Base-by-base conservation (phyloP, 2,888 invertebrate species). In the Chorisops tibialis region DNA sequence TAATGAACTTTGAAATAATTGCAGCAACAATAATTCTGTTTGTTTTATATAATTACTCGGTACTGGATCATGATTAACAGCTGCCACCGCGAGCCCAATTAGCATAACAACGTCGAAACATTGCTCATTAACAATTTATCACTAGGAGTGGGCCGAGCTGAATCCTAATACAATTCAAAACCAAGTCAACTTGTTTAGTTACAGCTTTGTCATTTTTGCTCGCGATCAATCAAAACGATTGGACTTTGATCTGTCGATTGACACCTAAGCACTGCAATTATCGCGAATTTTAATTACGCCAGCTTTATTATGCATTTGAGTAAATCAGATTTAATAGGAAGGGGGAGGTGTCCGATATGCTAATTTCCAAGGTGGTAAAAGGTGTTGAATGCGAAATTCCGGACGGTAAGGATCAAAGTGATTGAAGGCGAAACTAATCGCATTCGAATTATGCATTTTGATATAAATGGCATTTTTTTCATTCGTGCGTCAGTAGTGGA, bases 71-170 rank as follows among this genome's bases (percentile, higher is more conserved):
- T 16, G 45, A 56, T 43, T 30, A 56, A 56, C n/a, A n/a, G n/a
- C n/a, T 56, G 45, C 45, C 56, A 56, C 56, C 56, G 12, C 14
- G 45, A 43, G 22, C 43, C 56, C 56, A 56, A 56, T 56, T 56
- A 56, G 56, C 56, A 56, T 56, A 39, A 56, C 56, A 56, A 56
- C 56, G 43, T 56, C 45, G 56, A 24, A 56, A 45, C 56, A 18
- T 30, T 45, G 43, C 43, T 45, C 56, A 56, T 35, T 56, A 43
- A 21, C 45, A n/a, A 56, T 56, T 45, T 45, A 56, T 56, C 56
- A 56, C 43, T 43, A 35, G 43, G 30, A 43, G 56, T 56, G 35
- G 14, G 49, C n/a, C n/a, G n/a, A n/a, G 49, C 9, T 30, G 7
- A 30, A 30, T 30, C 30, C 30, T 30, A 30, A 30, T 30, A 9